Evolutionary conservation across 1,140 invertebrate genomes (phyloP).

Genomic region (Aleiodes sp.): DNA sequence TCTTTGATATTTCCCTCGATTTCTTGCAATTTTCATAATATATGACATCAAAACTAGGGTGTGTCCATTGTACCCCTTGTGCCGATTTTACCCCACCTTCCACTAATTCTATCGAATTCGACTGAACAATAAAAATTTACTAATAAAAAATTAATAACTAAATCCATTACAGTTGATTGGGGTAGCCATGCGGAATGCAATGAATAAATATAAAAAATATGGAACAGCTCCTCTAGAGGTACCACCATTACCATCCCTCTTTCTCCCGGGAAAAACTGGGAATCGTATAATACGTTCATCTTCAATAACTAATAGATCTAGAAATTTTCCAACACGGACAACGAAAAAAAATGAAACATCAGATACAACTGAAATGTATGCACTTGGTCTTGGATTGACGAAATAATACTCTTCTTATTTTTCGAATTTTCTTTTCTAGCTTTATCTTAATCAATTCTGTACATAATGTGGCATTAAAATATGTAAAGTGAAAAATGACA

Average conservation of each 20-base stretch:
- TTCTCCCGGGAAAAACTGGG: slow-evolving; percentile 16
- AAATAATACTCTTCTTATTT: slow-evolving; percentile 30
- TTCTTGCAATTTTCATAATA: too few relatives aligned
- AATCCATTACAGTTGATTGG: slow-evolving; percentile 42
- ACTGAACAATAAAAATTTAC: too few relatives aligned
- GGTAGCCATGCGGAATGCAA: slow-evolving; percentile 43
- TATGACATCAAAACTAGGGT: too few relatives aligned
- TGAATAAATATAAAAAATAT: slow-evolving; percentile 50
- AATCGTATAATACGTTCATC: slow-evolving; percentile 19
- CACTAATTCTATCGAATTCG: too few relatives aligned
- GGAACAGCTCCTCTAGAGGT: slow-evolving; percentile 34
- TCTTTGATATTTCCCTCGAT: too few relatives aligned
- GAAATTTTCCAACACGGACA: slow-evolving; percentile 22
- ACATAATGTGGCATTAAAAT: slow-evolving; percentile 15
- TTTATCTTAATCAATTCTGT: slow-evolving; percentile 20
- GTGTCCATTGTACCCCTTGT: too few relatives aligned
- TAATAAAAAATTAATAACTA: too few relatives aligned
- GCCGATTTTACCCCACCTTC: too few relatives aligned
- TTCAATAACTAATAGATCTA: slow-evolving; percentile 32
- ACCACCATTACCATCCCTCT: slow-evolving; percentile 33
- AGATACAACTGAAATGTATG: slow-evolving; percentile 54
- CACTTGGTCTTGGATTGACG: slow-evolving; percentile 50
- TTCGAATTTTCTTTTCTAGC: slow-evolving; percentile 1
- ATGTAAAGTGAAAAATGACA: slow-evolving; percentile 5
- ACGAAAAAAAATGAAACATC: slow-evolving; percentile 43